These are phyloP conservation scores for Acomys russatus DNA, from an alignment of 2,797 vertebrate genomes.

Conservation along the genomic window DNA sequence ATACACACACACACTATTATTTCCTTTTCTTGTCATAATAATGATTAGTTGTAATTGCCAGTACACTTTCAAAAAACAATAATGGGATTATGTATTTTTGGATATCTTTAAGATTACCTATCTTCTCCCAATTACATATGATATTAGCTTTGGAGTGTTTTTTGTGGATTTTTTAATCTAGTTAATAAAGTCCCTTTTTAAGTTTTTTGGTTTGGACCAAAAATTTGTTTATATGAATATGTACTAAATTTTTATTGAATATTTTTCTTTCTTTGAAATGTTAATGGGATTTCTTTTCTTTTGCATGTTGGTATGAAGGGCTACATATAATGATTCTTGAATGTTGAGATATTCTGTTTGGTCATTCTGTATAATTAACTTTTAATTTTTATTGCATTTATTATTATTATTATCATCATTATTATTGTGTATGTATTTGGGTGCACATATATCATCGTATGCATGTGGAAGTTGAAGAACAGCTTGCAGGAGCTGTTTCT, in stretches of 20 bases:
- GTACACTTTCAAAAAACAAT: not conserved
- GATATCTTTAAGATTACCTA: not conserved
- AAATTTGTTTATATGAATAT: not conserved
- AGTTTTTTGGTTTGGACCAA: not conserved
- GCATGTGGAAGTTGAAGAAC: not conserved
- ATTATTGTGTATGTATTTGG: not conserved
- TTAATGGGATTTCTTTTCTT: not conserved
- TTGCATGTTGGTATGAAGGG: not conserved
- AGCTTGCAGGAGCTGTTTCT: not conserved
- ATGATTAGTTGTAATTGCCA: not conserved
- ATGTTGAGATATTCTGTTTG: not conserved
- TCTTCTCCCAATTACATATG: not conserved
- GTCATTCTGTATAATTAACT: not conserved
- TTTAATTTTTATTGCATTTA: not conserved
- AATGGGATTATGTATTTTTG: not conserved
- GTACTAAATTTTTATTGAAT: not conserved
- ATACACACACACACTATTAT: no score
- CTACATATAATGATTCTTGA: not conserved
- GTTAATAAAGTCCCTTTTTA: not conserved
- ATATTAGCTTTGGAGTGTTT: not conserved
- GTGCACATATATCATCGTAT: no score
- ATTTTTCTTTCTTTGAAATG: not conserved
- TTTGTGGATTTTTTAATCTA: not conserved
- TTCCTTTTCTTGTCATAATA: not conserved
- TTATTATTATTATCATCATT: not conserved